Conservation (phyloP, 2,113 vertebrate genomes). For the Pygoscelis antarcticus region DNA sequence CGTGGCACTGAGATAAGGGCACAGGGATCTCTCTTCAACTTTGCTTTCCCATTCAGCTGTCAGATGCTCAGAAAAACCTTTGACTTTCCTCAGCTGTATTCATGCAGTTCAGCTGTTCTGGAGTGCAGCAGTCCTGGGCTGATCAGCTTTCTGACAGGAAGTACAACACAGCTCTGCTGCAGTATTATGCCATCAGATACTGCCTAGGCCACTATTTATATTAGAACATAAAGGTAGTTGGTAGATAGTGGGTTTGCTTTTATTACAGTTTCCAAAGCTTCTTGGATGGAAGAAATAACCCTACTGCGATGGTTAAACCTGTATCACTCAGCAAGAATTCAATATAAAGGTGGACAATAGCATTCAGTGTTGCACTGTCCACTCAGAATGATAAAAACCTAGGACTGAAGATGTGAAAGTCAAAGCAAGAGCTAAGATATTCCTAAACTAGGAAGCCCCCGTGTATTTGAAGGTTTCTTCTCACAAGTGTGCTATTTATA, state of each 20-base stretch:
- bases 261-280: neutral
- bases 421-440: neutral
- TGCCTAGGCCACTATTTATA: neutral
- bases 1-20: neutral
- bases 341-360: neutral
- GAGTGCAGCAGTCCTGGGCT: conserved; percentile 1
- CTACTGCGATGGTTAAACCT: neutral
- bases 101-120: neutral
- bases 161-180: conserved; percentile 3
- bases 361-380: neutral
- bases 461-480: neutral
- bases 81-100: neutral
- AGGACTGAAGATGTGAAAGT: neutral
- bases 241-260: neutral
- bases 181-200: neutral
- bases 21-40: neutral
- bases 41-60: neutral
- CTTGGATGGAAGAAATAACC: neutral
- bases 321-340: neutral
- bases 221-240: neutral
- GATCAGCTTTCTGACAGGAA: neutral
- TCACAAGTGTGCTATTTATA: neutral
- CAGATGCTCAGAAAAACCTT: neutral
- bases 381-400: neutral
- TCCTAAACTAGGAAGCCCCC: neutral